Conservation (phyloP, 2,888 invertebrate species). For the Nomada goodeniana region DNA sequence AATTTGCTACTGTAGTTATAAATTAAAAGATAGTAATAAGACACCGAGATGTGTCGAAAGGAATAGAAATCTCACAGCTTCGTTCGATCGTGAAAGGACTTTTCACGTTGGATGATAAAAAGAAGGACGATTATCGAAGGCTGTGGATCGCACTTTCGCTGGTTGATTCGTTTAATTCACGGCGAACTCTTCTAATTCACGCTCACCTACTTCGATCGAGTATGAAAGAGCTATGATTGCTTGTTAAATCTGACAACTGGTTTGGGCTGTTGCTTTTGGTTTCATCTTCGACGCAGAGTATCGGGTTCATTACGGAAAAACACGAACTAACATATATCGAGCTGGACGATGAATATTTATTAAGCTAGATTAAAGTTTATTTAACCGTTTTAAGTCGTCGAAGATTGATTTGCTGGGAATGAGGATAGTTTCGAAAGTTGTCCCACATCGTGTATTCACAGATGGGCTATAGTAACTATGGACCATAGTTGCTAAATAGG, state of each 20-base stretch:
- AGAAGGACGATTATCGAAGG: constrained; percentile 5
- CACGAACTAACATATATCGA: no score
- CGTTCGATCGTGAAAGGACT: constrained; percentile 39
- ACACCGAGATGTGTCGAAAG: neutral
- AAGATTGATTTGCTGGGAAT: neutral
- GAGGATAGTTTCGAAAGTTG: no score
- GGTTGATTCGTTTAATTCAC: neutral
- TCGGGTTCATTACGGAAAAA: constrained; percentile 2
- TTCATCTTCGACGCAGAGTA: neutral
- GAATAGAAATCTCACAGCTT: constrained; percentile 1
- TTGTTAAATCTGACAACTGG: neutral
- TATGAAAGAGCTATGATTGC: neutral
- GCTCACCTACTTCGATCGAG: neutral
- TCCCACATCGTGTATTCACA: no score
- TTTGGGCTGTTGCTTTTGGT: neutral
- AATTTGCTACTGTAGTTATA: no score
- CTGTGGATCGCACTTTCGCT: constrained; percentile 26
- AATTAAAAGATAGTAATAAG: neutral
- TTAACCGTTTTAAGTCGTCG: neutral
- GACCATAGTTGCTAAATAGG: no score
- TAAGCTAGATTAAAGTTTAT: neutral
- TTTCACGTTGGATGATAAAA: constrained; percentile 31
- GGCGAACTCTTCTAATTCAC: neutral
- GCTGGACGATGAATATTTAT: neutral
- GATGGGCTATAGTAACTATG: neutral